Evolutionary conservation across 2,797 vertebrate species (phyloP).

Genomic region (Nannoperca obscura): DNA sequence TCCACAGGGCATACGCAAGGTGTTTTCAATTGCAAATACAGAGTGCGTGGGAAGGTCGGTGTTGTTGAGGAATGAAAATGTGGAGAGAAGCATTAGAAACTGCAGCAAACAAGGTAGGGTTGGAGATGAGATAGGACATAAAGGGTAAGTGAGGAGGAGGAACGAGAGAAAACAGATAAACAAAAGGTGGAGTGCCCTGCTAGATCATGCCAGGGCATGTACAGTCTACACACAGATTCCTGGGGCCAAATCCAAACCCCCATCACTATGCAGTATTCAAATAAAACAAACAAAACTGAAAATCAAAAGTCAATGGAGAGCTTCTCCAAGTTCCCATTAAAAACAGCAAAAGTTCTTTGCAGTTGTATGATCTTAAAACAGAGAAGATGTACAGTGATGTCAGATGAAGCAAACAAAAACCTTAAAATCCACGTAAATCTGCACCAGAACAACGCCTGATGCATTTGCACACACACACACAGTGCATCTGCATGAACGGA

Average conservation of each 20-base stretch:
- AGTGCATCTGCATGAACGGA: conserved; percentile 22
- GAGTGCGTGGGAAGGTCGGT: conserved; percentile 16
- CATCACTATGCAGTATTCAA: background rate
- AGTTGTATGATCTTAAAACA: background rate
- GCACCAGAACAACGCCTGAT: background rate
- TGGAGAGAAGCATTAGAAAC: conserved; percentile 10
- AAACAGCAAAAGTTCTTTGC: background rate
- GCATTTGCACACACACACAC: conserved; percentile 18
- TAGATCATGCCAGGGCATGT: background rate
- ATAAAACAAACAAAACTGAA: conserved; percentile 6
- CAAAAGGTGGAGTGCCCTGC: background rate
- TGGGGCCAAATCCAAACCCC: background rate
- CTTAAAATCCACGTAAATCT: background rate
- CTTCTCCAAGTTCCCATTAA: background rate
- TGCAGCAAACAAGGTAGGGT: background rate
- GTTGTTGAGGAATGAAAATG: conserved; percentile 31
- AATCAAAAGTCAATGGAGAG: background rate
- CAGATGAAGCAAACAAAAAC: background rate
- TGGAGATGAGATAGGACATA: conserved; percentile 2
- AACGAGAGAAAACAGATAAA: background rate
- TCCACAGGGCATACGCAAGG: conserved; percentile 11
- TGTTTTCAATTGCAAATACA: conserved; percentile 49
- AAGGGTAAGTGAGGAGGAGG: background rate
- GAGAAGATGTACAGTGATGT: background rate
- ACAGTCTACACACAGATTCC: background rate